phyloP scores from a whole-genome alignment of 2,888 invertebrate species.

The Atethmia centrago region DNA sequence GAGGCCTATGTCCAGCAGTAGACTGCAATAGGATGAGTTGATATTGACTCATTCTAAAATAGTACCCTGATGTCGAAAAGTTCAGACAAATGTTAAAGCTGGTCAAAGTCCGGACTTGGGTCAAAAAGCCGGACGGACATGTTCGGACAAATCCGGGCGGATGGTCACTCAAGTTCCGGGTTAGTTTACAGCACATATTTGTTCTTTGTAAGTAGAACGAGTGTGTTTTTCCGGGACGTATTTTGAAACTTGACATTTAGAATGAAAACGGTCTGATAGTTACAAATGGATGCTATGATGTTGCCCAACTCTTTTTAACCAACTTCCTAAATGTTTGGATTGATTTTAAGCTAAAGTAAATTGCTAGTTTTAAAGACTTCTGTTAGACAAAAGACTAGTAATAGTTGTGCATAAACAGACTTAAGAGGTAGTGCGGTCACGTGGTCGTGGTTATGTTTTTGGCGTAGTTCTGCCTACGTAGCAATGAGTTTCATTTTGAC shows the following conservation, averaged over 20 bases:
- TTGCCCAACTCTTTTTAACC: not conserved
- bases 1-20: too few relatives aligned
- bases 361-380: too few relatives aligned
- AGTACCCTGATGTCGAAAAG: not conserved
- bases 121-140: not conserved
- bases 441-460: too few relatives aligned
- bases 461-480: too few relatives aligned
- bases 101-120: not conserved
- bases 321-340: not conserved
- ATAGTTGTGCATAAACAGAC: too few relatives aligned
- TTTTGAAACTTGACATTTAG: constrained; percentile 37
- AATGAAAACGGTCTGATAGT: constrained; percentile 23
- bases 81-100: not conserved
- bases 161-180: constrained; percentile 14
- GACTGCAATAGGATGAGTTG: too few relatives aligned
- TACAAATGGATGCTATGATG: constrained; percentile 23
- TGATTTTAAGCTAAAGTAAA: too few relatives aligned
- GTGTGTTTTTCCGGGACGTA: constrained; percentile 27
- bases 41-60: too few relatives aligned
- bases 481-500: too few relatives aligned
- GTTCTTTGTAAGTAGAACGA: constrained; percentile 50
- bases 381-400: too few relatives aligned
- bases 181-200: constrained; percentile 56
- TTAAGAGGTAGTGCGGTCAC: too few relatives aligned
- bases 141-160: not conserved